These are phyloP conservation scores for Elysia crispata DNA, from an alignment of 2,888 invertebrate species.

Conservation along the genomic window DNA sequence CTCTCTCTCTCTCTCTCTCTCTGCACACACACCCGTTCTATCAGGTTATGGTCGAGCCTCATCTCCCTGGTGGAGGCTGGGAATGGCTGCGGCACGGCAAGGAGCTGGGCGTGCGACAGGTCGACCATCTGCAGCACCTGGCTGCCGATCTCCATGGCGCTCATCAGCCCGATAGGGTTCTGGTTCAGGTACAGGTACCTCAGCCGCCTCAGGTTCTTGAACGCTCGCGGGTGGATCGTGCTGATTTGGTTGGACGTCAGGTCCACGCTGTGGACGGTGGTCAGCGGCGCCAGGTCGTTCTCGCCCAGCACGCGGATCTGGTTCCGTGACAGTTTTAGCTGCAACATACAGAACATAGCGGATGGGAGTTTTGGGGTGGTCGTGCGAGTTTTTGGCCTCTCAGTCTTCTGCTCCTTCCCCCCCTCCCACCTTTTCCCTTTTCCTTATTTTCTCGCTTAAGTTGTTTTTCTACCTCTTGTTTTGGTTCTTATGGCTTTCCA, in stretches of 20 bases:
- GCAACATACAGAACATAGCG: too few species aligned
- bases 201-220: neutral
- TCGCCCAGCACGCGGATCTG: conserved; percentile 79
- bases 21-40: conserved; percentile 78
- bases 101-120: conserved; percentile 69
- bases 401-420: too few species aligned
- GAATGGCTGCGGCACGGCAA: conserved; percentile 77
- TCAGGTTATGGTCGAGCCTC: conserved; percentile 90
- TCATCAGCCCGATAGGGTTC: conserved; percentile 81
- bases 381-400: too few species aligned
- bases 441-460: too few species aligned
- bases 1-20: too few species aligned
- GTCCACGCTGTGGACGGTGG: conserved; percentile 85
- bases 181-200: conserved; percentile 84
- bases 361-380: too few species aligned
- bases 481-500: too few species aligned
- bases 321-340: conserved; percentile 85
- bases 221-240: conserved; percentile 80
- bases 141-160: conserved; percentile 77
- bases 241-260: conserved; percentile 84
- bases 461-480: too few species aligned
- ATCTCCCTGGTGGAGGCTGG: conserved; percentile 89
- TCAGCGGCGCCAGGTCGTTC: conserved; percentile 84
- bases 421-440: too few species aligned
- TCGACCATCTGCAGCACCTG: conserved; percentile 81